Evolutionary conservation across 2,797 vertebrate species (phyloP).

Genomic region (Acomys russatus): DNA sequence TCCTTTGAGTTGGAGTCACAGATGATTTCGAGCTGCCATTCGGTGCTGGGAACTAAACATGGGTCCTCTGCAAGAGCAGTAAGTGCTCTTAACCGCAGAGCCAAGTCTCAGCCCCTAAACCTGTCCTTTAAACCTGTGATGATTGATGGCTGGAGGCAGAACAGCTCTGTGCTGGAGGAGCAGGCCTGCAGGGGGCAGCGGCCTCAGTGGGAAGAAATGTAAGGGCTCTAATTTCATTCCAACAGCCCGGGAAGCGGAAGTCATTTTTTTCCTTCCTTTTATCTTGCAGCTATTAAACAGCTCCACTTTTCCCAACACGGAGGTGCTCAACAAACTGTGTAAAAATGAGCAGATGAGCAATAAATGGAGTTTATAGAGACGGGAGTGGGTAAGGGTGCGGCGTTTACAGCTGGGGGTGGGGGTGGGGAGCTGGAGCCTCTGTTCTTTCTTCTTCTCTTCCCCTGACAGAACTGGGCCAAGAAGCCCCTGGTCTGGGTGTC

Average conservation of each 20-base stretch:
- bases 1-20: background rate
- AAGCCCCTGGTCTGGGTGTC: background rate
- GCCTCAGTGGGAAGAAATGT: constrained; percentile 36
- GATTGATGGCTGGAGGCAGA: constrained; percentile 68
- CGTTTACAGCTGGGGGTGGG: background rate
- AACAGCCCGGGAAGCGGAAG: constrained; percentile 27
- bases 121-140: constrained; percentile 75
- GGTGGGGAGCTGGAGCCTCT: accelerated
- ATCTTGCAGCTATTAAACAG: constrained; percentile 22
- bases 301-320: background rate
- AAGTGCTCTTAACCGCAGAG: background rate
- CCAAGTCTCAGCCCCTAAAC: too few relatives aligned
- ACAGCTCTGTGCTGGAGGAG: background rate
- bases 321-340: background rate
- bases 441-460: background rate
- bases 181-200: background rate
- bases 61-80: background rate
- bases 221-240: constrained; percentile 55
- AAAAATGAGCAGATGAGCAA: background rate
- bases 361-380: background rate
- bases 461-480: accelerated
- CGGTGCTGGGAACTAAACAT: background rate
- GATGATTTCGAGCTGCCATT: background rate
- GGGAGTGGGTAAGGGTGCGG: background rate
- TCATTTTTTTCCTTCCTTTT: constrained; percentile 19